A percentile compares a stretch with the other conserved stretches of the same genome.
Evolutionary conservation across 2,113 vertebrate genomes (phyloP).

Genomic region (Octodon degus): DNA sequence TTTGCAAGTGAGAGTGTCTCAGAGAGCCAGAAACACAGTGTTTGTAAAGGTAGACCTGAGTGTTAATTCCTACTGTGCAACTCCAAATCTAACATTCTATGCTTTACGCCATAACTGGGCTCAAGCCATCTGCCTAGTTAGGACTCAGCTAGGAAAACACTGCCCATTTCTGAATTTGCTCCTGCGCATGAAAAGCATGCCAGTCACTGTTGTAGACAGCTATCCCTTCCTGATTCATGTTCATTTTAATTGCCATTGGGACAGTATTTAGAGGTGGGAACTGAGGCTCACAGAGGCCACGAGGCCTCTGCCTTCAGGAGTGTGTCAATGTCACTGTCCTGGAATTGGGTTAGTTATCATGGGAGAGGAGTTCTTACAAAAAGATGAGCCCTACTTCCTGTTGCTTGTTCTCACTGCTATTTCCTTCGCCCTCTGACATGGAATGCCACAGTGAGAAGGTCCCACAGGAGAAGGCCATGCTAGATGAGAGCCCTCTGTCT

Average conservation of each 20-base stretch:
- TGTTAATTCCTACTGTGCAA: not conserved
- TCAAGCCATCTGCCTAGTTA: too few species aligned
- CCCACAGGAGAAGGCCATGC: not conserved
- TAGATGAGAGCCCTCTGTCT: not conserved
- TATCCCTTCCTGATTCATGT: not conserved
- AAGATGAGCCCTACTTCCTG: not conserved
- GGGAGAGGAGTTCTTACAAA: not conserved
- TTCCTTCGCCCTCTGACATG: not conserved
- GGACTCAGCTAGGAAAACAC: not conserved
- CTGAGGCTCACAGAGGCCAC: not conserved
- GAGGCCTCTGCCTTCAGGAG: not conserved
- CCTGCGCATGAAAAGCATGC: not conserved
- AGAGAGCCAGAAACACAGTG: not conserved
- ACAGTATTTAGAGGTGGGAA: not conserved
- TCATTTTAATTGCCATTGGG: not conserved
- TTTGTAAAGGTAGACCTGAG: not conserved
- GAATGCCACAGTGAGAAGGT: not conserved
- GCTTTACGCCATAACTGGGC: accelerated
- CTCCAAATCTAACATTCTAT: too few species aligned
- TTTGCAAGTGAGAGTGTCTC: too few species aligned
- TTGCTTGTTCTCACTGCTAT: not conserved
- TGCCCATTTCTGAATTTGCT: not conserved
- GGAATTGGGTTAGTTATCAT: too few species aligned
- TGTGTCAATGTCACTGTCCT: not conserved
- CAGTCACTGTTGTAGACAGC: too few species aligned